Base-by-base conservation (phyloP, 2,113 vertebrate species). In the Rhinolophus ferrumequinum region DNA sequence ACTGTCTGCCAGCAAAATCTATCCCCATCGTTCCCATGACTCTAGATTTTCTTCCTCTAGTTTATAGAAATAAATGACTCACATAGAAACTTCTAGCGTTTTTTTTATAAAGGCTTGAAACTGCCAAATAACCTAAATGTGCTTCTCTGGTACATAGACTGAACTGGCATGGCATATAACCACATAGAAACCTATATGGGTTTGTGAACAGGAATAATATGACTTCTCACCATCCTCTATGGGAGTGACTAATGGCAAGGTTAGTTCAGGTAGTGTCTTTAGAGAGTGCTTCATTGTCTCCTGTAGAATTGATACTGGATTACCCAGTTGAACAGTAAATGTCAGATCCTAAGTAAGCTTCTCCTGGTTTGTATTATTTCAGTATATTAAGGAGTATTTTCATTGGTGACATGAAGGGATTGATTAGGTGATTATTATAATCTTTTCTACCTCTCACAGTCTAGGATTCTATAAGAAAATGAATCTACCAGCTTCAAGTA, bases 31-130 rank as follows among this genome's bases (percentile, higher is more conserved):
- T 89, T 96, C 24, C n/a, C 87, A 94, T 67, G 50, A 69, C 70
- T 93, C 35, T 50, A 93, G 58, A 89, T 62, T 82, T 64, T 80
- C 50, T 19, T 81, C 21, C n/a, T 97, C 22, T 73, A 50, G 93
- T 93, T 90, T 66, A 70, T 69, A 94, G 26, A 95, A 93, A 77
- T 66, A 95, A 88, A 77, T 97, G 60, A 91, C 52, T 94, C 72
- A 88, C 81, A 84, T 38, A 54, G 47, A 44, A 94, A 70, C 13
- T 82, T 79, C 22, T 66, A 72, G 12, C 95, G 73, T 88, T 90
- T 44, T 44, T 44, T 97, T 93, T 60, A 93, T 93, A 94, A 72
- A 96, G 18, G 8, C 24, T 69, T 82, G 70, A 52, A 24, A 72
- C 7, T 87, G 64, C 60, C 90, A 94, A 80, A 90, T 92, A 90